phyloP scores from a whole-genome alignment of 1,140 invertebrate genomes.

The Caenorhabditis latens region DNA sequence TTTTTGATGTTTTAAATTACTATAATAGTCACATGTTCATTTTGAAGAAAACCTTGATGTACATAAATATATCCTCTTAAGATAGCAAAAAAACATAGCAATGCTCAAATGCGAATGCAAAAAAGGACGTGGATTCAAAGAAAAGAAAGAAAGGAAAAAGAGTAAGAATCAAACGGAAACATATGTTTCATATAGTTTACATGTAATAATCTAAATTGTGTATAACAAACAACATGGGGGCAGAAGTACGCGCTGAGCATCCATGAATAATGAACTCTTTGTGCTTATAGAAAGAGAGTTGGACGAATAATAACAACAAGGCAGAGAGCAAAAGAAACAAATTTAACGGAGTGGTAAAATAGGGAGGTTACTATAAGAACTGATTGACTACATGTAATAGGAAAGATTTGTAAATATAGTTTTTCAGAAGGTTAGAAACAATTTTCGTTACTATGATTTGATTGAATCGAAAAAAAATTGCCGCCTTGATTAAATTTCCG shows the following conservation, averaged over 20 bases:
- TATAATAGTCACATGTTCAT: no score
- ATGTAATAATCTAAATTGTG: slow-evolving; percentile 37
- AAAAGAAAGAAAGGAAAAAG: not conserved
- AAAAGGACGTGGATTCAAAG: not conserved
- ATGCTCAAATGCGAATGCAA: not conserved
- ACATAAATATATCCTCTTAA: no score
- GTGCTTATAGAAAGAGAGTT: not conserved
- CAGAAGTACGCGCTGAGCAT: slow-evolving; percentile 15
- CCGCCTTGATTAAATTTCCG: not conserved
- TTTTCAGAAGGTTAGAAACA: no score
- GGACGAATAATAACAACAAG: slow-evolving; percentile 4
- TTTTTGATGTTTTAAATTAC: no score
- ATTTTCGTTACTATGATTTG: not conserved
- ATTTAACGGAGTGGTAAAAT: not conserved
- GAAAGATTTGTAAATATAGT: no score
- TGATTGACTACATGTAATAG: not conserved
- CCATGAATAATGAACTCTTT: slow-evolving; percentile 54
- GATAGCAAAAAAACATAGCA: no score
- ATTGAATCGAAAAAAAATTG: not conserved
- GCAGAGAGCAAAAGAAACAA: not conserved
- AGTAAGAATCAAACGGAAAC: not conserved
- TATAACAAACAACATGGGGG: slow-evolving; percentile 26
- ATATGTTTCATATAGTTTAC: slow-evolving; percentile 55
- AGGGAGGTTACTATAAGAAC: not conserved
- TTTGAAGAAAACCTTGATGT: no score